A percentile compares a stretch with the other conserved stretches of the same genome.
These are phyloP conservation scores for Lepus europaeus DNA, from an alignment of 2,113 vertebrate genomes.

Conservation along the genomic window DNA sequence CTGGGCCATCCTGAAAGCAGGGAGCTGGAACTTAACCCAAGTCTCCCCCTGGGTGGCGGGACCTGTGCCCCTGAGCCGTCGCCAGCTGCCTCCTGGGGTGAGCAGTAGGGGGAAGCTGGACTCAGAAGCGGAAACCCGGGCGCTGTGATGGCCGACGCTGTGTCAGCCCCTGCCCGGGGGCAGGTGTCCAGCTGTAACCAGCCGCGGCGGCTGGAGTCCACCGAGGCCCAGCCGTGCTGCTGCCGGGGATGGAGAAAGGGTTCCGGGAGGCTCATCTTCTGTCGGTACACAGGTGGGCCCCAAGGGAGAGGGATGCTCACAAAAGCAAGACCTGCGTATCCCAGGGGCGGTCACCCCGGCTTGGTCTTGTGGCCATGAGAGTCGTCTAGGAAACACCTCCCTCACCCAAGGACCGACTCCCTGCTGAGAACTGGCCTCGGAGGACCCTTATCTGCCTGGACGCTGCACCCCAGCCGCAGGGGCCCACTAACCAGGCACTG, in stretches of 20 bases:
- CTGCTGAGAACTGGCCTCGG: neutral
- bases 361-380: neutral
- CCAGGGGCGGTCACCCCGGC: neutral
- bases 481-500: neutral
- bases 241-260: neutral
- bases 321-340: neutral
- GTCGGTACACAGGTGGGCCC: neutral
- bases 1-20: too few species aligned
- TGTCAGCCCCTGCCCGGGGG: too few species aligned
- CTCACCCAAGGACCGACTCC: neutral
- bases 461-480: neutral
- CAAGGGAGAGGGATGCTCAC: neutral
- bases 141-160: too few species aligned
- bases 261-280: neutral
- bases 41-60: too few species aligned
- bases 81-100: too few species aligned
- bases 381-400: too few species aligned
- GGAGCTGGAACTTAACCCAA: too few species aligned
- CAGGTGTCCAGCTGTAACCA: neutral
- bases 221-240: rapidly evolving
- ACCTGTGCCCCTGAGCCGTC: too few species aligned
- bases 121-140: too few species aligned
- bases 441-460: neutral
- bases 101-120: too few species aligned
- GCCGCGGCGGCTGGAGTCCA: neutral